A percentile compares a stretch with the other conserved stretches of the same genome.
Evolutionary conservation across 2,797 vertebrate species (phyloP).

Genomic region (Acrossocheilus wenchowensis): DNA sequence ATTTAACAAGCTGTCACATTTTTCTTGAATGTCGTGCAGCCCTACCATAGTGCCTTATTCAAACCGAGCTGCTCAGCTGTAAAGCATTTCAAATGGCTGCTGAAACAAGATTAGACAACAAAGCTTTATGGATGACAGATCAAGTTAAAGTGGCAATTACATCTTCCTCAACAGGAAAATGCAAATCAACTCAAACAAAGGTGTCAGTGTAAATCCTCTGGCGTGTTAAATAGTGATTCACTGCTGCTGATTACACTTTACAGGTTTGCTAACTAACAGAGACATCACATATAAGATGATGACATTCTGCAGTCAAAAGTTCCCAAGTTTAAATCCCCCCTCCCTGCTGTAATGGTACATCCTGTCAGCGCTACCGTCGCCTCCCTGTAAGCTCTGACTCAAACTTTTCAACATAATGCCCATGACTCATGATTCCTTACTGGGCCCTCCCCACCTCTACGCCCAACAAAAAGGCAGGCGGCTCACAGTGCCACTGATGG

Average conservation of each 20-base stretch:
- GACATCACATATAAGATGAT: background rate
- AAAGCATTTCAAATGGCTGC: background rate
- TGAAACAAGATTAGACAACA: background rate
- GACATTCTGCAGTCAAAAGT: background rate
- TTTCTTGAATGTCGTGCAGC: background rate
- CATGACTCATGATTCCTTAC: slow-evolving; percentile 69
- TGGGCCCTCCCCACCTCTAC: slow-evolving; percentile 49
- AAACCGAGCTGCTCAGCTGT: background rate
- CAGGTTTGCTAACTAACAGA: background rate
- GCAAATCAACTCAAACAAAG: background rate
- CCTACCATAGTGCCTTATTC: background rate
- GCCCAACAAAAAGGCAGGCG: slow-evolving; percentile 56
- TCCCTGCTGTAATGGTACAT: slow-evolving; percentile 55
- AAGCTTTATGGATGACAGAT: slow-evolving; percentile 1
- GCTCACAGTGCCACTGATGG: background rate
- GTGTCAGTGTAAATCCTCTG: background rate
- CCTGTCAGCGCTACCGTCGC: slow-evolving; percentile 60
- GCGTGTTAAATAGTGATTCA: background rate
- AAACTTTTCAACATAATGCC: slow-evolving; percentile 64
- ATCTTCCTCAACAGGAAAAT: background rate
- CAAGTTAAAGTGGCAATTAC: background rate
- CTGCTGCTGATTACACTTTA: background rate
- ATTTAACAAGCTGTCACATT: background rate
- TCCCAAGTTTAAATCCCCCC: slow-evolving; percentile 1
- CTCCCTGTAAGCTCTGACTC: slow-evolving; percentile 70